Base-by-base conservation (phyloP, 2,888 invertebrate genomes). In the Clepsis dumicolana region DNA sequence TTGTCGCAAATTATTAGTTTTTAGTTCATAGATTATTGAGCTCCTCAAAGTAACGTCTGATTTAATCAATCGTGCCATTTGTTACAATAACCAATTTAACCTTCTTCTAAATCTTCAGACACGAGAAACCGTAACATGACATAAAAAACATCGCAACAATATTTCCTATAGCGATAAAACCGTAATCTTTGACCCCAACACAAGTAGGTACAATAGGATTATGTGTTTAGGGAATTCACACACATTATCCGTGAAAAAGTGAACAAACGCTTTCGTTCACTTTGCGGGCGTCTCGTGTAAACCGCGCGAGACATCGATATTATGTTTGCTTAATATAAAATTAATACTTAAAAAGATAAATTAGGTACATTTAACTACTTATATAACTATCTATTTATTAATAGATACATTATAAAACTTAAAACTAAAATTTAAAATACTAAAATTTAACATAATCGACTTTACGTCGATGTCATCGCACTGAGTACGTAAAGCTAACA, bases 391-490 rank as follows among this genome's bases (percentile, higher is more conserved):
- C n/a, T n/a, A n/a, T n/a, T n/a, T n/a, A n/a, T n/a, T n/a, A n/a
- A n/a, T n/a, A n/a, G n/a, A n/a, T n/a, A n/a, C n/a, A n/a, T n/a
- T n/a, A n/a, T n/a, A n/a, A n/a, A n/a, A n/a, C n/a, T n/a, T n/a
- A n/a, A n/a, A n/a, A n/a, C n/a, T n/a, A n/a, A n/a, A n/a, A n/a
- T n/a, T n/a, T n/a, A n/a, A n/a, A n/a, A n/a, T n/a, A n/a, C n/a
- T n/a, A n/a, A n/a, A n/a, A 87, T 89, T 90, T 86, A 86, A 84
- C 83, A 83, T 86, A 87, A 89, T 88, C 86, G 88, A 87, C 86
- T 86, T 83, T 77, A 86, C 80, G 81, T 87, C 83, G 82, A 78
- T 84, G 83, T 79, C 83, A 80, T 81, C 81, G 81, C 75, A 75
- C 75, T 80, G 79, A 81, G 81, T 86, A 87, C 82, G 88, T 88